These are phyloP conservation scores for Brachyptera risi DNA, from an alignment of 2,888 invertebrate species.

Conservation along the genomic window DNA sequence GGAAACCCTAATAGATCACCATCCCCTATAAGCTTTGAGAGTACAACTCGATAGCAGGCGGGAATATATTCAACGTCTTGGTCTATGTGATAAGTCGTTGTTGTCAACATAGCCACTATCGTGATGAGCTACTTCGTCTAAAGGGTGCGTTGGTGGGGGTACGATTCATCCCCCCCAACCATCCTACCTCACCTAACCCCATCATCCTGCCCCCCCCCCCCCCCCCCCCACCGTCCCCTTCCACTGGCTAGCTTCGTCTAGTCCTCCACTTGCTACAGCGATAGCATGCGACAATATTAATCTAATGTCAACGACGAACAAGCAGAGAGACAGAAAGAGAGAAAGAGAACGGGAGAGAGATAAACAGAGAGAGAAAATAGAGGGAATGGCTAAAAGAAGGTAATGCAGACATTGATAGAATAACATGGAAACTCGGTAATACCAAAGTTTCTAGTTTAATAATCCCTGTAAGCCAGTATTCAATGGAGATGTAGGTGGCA, in stretches of 20 bases:
- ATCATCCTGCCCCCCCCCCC: too few species aligned
- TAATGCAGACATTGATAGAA: background rate
- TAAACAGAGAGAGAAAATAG: background rate
- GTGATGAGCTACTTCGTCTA: conserved; percentile 1
- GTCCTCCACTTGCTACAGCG: too few species aligned
- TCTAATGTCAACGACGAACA: conserved; percentile 48
- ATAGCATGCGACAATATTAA: conserved; percentile 50
- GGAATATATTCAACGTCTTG: background rate
- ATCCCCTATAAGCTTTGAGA: too few species aligned
- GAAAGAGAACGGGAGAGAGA: conserved; percentile 17
- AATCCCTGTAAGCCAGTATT: background rate
- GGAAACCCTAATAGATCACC: too few species aligned
- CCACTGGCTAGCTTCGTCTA: too few species aligned
- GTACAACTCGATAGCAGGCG: too few species aligned
- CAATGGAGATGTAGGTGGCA: background rate
- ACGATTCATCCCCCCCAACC: too few species aligned
- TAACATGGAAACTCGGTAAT: background rate
- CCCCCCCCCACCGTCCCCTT: too few species aligned
- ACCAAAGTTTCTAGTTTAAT: background rate
- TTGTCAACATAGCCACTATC: conserved; percentile 17
- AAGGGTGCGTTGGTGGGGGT: too few species aligned
- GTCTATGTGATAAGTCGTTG: conserved; percentile 1
- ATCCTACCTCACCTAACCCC: too few species aligned
- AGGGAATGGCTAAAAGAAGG: background rate
- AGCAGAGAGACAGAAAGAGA: conserved; percentile 37